phyloP scores from a whole-genome alignment of 2,113 vertebrate genomes.

The Dipodomys merriami region DNA sequence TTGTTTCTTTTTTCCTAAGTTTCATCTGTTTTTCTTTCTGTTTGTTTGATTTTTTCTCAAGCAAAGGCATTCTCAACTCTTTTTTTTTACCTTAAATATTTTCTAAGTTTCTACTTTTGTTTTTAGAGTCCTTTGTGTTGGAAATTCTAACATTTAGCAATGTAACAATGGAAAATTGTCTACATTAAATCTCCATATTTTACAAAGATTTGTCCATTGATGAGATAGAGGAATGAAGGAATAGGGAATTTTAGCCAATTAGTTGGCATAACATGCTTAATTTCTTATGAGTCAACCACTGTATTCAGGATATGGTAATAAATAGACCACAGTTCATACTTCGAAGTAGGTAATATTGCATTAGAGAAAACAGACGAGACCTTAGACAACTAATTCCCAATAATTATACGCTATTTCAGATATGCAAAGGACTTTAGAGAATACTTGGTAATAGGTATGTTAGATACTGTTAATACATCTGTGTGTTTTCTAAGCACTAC shows the following conservation, averaged over 20 bases:
- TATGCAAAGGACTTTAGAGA: neutral
- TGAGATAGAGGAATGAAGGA: neutral
- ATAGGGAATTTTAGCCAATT: neutral
- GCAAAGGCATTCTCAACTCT: neutral
- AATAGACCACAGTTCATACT: neutral
- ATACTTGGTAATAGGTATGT: neutral
- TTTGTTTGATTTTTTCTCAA: neutral
- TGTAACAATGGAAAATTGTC: neutral
- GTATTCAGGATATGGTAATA: neutral
- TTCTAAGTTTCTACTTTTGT: constrained; percentile 19
- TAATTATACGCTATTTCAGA: neutral
- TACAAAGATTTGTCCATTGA: neutral
- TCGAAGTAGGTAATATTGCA: neutral
- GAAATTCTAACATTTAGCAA: neutral
- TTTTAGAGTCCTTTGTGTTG: neutral
- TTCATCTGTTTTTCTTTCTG: too few species aligned
- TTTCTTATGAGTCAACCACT: neutral
- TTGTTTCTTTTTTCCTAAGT: neutral
- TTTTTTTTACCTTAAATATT: neutral
- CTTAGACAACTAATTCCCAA: neutral
- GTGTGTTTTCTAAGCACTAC: neutral
- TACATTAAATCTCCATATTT: neutral
- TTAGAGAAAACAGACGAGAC: neutral
- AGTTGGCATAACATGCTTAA: neutral
- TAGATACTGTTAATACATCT: neutral